Conservation (phyloP, 2,797 vertebrate species). For the Morelia viridis region DNA sequence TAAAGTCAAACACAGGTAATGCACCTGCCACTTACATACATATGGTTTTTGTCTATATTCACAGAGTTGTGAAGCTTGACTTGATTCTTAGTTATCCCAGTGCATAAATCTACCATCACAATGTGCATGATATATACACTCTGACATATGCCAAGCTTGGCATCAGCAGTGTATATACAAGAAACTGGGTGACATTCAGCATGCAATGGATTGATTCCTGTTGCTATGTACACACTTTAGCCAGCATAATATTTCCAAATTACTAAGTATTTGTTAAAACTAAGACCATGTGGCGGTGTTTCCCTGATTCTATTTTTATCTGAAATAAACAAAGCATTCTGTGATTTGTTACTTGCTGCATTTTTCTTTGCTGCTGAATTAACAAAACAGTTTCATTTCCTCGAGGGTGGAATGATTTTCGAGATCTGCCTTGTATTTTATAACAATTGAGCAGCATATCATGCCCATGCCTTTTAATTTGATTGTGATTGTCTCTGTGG, state of each 20-base stretch:
- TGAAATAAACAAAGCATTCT: conserved; percentile 40
- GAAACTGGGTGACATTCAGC: conserved; percentile 43
- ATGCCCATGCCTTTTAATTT: conserved; percentile 35
- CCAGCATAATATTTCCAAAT: conserved; percentile 40
- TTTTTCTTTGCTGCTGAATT: conserved; percentile 48
- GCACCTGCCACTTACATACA: conserved; percentile 58
- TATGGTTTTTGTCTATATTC: conserved; percentile 49
- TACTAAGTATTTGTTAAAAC: conserved; percentile 3
- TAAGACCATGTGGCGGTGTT: conserved; percentile 39
- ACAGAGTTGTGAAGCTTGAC: conserved; percentile 41
- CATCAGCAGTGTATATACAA: conserved; percentile 39
- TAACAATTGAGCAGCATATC: neutral
- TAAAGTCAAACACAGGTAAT: conserved; percentile 46
- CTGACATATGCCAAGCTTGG: conserved; percentile 29
- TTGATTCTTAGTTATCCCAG: conserved; percentile 38
- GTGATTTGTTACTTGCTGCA: conserved; percentile 37
- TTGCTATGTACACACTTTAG: conserved; percentile 52
- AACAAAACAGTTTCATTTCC: conserved; percentile 15
- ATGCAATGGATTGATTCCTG: conserved; percentile 41
- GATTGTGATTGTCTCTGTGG: conserved; percentile 27
- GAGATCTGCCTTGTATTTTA: neutral
- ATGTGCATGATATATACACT: conserved; percentile 18
- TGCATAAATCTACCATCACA: conserved; percentile 30
- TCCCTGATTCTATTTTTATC: conserved; percentile 45
- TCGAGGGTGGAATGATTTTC: conserved; percentile 23